Conservation (phyloP, 2,113 vertebrate genomes). For the Diglossa brunneiventris region DNA sequence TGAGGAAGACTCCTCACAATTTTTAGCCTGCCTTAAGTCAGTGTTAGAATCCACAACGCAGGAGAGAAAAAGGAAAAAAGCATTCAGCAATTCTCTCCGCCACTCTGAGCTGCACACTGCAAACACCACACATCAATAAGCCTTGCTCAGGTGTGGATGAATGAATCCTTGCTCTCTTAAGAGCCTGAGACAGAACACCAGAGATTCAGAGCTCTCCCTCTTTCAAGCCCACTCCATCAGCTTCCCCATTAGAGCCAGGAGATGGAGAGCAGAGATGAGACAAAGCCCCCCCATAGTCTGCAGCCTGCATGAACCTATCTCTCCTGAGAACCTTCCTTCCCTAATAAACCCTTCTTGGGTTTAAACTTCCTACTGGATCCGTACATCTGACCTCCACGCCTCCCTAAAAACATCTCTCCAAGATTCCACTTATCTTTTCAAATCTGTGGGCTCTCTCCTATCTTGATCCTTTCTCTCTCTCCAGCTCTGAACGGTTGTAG, state of each 20-base stretch:
- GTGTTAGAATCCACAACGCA: not conserved
- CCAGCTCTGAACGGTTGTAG: fast-evolving
- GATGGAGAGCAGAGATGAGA: not conserved
- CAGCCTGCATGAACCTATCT: not conserved
- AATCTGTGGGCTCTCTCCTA: not conserved
- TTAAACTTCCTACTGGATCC: not conserved
- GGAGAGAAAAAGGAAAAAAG: not conserved
- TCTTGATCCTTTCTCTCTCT: not conserved
- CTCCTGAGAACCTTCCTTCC: not conserved
- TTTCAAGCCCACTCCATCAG: not conserved
- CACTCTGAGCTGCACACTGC: not conserved
- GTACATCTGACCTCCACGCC: not conserved
- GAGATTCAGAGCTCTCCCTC: not conserved
- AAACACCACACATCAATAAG: not conserved
- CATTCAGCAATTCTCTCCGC: not conserved
- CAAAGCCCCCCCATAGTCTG: fast-evolving
- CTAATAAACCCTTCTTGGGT: not conserved
- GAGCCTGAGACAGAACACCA: not conserved
- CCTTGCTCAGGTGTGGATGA: not conserved
- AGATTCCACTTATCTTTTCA: not conserved
- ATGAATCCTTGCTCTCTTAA: not conserved
- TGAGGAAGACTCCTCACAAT: not conserved
- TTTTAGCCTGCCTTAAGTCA: not conserved
- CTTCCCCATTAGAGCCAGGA: not conserved
- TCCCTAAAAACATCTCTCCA: not conserved